Evolutionary conservation across 2,113 vertebrate genomes (phyloP).

Genomic region (Vidua chalybeata): DNA sequence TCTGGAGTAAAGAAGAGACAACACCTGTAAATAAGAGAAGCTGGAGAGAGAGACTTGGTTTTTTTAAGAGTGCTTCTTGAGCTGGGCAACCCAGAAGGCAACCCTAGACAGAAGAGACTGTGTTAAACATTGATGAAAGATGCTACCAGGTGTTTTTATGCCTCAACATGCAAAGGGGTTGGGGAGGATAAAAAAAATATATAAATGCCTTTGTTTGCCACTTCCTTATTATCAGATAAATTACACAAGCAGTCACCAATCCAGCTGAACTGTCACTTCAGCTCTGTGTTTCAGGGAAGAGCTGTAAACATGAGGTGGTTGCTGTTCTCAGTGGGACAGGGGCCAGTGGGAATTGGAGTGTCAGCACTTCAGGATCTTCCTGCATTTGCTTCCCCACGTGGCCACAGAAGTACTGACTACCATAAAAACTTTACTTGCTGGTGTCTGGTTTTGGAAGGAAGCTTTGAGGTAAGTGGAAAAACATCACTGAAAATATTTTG

Average conservation of each 20-base stretch:
- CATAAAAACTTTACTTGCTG: background rate
- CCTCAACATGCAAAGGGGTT: background rate
- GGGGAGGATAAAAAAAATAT: fast-evolving
- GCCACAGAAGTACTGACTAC: background rate
- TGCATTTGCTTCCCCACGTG: background rate
- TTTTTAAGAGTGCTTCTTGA: background rate
- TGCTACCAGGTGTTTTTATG: background rate
- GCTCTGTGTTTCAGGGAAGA: background rate
- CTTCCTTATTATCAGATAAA: background rate
- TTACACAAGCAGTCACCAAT: background rate
- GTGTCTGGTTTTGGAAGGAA: background rate
- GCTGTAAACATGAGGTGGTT: background rate
- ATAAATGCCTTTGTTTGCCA: background rate
- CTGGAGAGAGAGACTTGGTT: background rate
- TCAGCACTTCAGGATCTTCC: fast-evolving
- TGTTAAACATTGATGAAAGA: background rate
- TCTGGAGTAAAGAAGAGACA: background rate
- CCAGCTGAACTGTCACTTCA: background rate
- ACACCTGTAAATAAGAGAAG: background rate
- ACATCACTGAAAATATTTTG: background rate
- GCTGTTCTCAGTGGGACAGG: background rate
- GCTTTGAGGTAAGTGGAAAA: background rate
- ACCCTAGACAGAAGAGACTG: background rate
- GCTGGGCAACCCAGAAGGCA: background rate
- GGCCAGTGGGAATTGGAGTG: background rate